A percentile compares a stretch with the other conserved stretches of the same genome.
phyloP scores from a whole-genome alignment of 2,888 invertebrate genomes.

The Drosophila macrospina region DNA sequence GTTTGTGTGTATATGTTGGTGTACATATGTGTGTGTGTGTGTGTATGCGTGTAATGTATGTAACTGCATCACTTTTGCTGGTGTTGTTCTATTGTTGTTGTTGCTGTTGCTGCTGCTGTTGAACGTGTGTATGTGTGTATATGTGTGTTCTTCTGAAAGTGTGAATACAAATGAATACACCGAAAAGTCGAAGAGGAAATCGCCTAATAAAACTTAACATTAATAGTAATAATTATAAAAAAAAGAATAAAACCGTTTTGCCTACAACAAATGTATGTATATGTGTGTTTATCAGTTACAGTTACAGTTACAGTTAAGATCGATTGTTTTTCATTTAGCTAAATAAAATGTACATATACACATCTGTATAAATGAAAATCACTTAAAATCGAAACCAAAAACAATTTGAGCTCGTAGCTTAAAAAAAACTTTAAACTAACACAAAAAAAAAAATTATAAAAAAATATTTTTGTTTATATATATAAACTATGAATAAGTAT shows the following conservation, averaged over 20 bases:
- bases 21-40: constrained; percentile 2
- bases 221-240: constrained; percentile 13
- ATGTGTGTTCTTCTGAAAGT: neutral
- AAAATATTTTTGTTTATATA: neutral
- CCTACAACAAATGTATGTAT: constrained; percentile 3
- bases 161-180: constrained; percentile 3
- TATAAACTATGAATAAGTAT: neutral
- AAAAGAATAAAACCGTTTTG: constrained; percentile 6
- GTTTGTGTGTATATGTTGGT: constrained; percentile 25
- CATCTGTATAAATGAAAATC: constrained; percentile 9
- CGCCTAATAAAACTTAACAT: constrained; percentile 8
- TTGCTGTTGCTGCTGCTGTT: too few relatives aligned
- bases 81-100: neutral
- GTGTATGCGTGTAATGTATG: neutral
- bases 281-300: too few relatives aligned
- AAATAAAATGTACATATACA: neutral
- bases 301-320: constrained; percentile 7
- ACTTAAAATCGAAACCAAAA: constrained; percentile 24
- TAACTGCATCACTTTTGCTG: neutral
- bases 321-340: neutral
- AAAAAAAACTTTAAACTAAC: neutral
- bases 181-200: constrained; percentile 6
- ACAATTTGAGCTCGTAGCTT: constrained; percentile 9
- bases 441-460: neutral
- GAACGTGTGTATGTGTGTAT: too few relatives aligned